Evolutionary conservation across 2,888 invertebrate species (phyloP), one percentile per base, ranked within the genome.

Genomic region (Drosophila demipolita): DNA sequence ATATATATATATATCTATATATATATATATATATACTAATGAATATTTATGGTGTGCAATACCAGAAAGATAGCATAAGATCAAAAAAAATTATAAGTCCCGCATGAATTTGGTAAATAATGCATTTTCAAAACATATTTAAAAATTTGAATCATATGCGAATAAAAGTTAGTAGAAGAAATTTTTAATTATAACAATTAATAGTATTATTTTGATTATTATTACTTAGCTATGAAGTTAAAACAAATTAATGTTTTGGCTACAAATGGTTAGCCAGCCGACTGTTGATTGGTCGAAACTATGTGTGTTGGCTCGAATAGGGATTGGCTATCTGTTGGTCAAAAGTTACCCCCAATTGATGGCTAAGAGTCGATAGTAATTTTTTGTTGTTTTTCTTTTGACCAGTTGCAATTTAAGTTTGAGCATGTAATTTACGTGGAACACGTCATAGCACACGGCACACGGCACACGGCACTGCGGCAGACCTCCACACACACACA

Each of bases 381-480:
- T 78, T 82, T 77, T 54, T 23, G 15, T 17, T 17, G 23, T 54
- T 6, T 55, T n/a, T n/a, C 12, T 38, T 55, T 62, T 91, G 92
- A 91, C 91, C 91, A 91, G 89, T 91, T 81, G 89, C 80, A 88
- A 83, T 87, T 78, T 86, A 87, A 87, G 78, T 86, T 86, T 81
- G 68, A 77, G 53, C 72, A 60, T 62, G 63, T 80, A 85, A 73
- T 81, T 89, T 87, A 45, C 76, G 63, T 50, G 70, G 58, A 76
- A 75, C 83, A 88, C 87, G 78, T 85, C 81, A 87, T 81, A 69
- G 63, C 65, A 78, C 63, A 78, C 77, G 72, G 63, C 67, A 78
- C 63, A 78, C 77, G 72, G 63, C 67, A 78, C 66, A 78, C 77
- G 75, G 73, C 82, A 89, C 68, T 87, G 83, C 89, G 85, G 84